These are phyloP conservation scores for Rhopalosiphum nymphaeae DNA, from an alignment of 2,888 invertebrate species.

Conservation along the genomic window DNA sequence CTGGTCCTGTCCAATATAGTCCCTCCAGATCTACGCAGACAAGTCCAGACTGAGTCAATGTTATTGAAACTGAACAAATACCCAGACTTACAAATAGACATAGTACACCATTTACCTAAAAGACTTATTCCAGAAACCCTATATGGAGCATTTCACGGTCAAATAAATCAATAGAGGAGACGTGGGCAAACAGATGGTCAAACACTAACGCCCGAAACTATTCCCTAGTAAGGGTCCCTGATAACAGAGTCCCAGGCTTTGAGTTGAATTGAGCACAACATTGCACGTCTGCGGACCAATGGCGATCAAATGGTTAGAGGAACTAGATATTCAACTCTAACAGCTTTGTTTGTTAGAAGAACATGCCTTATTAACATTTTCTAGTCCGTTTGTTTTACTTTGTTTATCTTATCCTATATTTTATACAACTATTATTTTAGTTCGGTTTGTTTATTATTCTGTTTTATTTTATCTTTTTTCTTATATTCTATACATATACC, in stretches of 20 bases:
- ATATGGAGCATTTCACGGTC: not conserved
- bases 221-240: not conserved
- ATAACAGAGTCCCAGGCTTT: not conserved
- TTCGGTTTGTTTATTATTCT: too few species aligned
- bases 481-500: too few species aligned
- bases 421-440: too few species aligned
- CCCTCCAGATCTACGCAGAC: not conserved
- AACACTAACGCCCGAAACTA: not conserved
- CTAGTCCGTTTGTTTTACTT: too few species aligned
- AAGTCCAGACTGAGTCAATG: constrained; percentile 16
- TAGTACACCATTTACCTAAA: not conserved
- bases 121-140: not conserved
- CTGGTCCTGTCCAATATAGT: not conserved
- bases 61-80: not conserved
- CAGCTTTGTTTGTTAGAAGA: not conserved
- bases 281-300: too few species aligned
- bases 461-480: too few species aligned
- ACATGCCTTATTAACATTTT: not conserved
- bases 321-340: constrained; percentile 7
- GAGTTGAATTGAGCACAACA: too few species aligned
- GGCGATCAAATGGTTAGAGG: not conserved
- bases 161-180: constrained; percentile 10
- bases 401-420: too few species aligned
- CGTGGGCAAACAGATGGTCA: constrained; percentile 7
- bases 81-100: not conserved